Evolutionary conservation across 2,797 vertebrate genomes (phyloP).

Genomic region (Anas capensis): DNA sequence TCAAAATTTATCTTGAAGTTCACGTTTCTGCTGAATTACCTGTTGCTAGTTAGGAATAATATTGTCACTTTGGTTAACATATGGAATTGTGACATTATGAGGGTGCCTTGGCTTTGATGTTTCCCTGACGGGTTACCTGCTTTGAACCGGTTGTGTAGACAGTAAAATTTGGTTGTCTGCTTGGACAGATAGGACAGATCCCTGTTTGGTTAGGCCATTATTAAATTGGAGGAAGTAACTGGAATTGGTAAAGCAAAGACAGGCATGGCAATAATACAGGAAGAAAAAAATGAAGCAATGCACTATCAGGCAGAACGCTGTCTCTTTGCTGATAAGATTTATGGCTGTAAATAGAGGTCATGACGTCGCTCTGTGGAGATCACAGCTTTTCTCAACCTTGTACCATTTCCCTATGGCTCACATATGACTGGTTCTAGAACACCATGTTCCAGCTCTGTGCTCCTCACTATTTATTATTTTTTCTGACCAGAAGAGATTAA

Average conservation of each 20-base stretch:
- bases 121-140: constrained; percentile 24
- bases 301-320: background rate
- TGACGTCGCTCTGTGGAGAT: accelerated
- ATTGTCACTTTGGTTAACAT: constrained; percentile 11
- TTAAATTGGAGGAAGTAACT: background rate
- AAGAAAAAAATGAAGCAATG: background rate
- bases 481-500: background rate
- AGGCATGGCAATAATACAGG: background rate
- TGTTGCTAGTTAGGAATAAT: background rate
- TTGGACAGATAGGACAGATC: constrained; percentile 16
- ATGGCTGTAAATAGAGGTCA: background rate
- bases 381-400: background rate
- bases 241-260: background rate
- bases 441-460: background rate
- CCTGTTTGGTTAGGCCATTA: constrained; percentile 23
- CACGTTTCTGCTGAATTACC: background rate
- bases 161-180: constrained; percentile 49
- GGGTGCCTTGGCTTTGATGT: constrained; percentile 28
- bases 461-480: background rate
- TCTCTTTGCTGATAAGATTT: constrained; percentile 6
- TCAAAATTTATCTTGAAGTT: background rate
- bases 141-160: constrained; percentile 37
- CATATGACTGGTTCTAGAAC: background rate
- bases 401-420: background rate
- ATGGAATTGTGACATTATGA: constrained; percentile 30